Conservation (phyloP, 1,140 invertebrate genomes). For the Fopius arisanus region DNA sequence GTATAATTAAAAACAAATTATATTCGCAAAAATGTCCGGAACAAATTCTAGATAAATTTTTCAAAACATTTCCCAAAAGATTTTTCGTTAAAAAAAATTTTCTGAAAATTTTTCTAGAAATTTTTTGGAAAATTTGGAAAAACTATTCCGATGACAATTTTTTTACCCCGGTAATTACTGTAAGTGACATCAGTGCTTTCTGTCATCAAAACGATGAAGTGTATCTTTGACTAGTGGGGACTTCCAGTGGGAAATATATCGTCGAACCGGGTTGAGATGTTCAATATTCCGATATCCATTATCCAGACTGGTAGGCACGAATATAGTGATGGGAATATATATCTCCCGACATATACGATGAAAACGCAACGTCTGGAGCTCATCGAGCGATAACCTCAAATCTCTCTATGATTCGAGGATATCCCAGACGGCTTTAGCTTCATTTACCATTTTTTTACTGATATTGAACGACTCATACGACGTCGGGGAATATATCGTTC, state of each 20-base stretch:
- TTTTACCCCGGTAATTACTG: background rate
- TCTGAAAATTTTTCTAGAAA: too few relatives aligned
- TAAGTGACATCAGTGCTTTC: background rate
- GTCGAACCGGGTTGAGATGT: background rate
- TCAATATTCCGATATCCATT: slow-evolving; percentile 8
- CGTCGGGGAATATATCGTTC: background rate
- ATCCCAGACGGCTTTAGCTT: background rate
- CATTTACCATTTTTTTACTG: background rate
- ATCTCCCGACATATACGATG: background rate
- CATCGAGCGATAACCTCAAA: slow-evolving; percentile 6
- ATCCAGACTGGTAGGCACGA: slow-evolving; percentile 3
- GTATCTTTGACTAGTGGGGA: background rate
- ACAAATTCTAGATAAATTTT: too few relatives aligned
- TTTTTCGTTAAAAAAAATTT: too few relatives aligned
- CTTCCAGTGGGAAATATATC: background rate
- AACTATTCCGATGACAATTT: background rate
- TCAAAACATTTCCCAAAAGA: too few relatives aligned
- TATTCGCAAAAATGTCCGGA: too few relatives aligned
- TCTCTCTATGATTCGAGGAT: background rate
- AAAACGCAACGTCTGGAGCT: slow-evolving; percentile 6
- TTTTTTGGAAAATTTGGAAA: too few relatives aligned
- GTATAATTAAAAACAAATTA: too few relatives aligned
- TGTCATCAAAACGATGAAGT: background rate
- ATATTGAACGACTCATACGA: background rate
- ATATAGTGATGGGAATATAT: background rate